Base-by-base conservation (phyloP, 2,797 vertebrate genomes). In the Rachycentron canadum region DNA sequence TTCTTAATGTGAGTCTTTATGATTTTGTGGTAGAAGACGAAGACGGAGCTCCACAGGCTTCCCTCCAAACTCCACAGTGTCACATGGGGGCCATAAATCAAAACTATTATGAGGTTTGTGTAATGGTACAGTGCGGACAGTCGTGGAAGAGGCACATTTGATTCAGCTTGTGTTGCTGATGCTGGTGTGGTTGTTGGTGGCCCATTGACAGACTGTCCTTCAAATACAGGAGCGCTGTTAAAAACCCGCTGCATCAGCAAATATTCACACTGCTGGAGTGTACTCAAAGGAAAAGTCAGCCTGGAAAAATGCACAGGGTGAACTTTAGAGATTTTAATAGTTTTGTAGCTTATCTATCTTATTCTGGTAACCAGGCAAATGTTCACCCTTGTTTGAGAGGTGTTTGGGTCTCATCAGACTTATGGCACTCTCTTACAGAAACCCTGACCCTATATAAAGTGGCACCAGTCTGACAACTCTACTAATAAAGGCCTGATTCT, bases 1-100 rank as follows among this genome's bases (percentile, higher is more conserved):
- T 69, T 83, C 79, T 84, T 62, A 86, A 85, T 56, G 79, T 63
- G 40, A 19, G 81, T 69, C 86, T 90, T 84, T 76, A 76, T 83
- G 87, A 88, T 87, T 79, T 72, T 82, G 88, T 56, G 89, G 92
- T 82, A 1, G 1, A 17, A 34, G 81, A 62, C 40, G 17, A 73
- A 86, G 81, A 76, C 12, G 52, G 80, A 79, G 87, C 86, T 61
- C 71, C 7, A 26, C 56, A n/a, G 84, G 82, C 86, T 73, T 73
- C 76, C 67, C 75, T 86, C 87, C 90, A 91, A 83, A 81, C 78
- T 79, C 83, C 80, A 75, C 79, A 21, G 84, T 83, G 90, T 93
- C 94, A 92, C 84, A 63, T 64, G 86, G 88, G 87, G 83, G 82
- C 76, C 84, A 89, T 94, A 90, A 93, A 92, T 94, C 93, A 90